phyloP scores from a whole-genome alignment of 2,888 invertebrate genomes.

The Patella pellucida region DNA sequence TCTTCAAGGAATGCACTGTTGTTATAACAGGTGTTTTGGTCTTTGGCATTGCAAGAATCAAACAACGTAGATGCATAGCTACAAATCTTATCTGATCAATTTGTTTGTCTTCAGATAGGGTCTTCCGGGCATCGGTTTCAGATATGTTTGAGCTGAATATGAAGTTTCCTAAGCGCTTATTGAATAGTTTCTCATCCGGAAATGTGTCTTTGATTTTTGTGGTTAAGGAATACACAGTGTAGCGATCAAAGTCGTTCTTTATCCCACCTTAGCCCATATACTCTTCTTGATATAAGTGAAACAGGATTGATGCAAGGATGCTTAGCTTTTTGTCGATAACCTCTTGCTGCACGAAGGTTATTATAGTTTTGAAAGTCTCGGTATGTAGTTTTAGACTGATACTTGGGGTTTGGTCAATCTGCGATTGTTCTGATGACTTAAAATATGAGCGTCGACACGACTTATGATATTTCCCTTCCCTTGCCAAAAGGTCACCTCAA shows the following conservation, averaged over 20 bases:
- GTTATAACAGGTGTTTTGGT: neutral
- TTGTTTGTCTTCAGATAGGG: neutral
- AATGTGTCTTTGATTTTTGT: conserved; percentile 9
- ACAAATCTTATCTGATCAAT: neutral
- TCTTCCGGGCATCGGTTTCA: neutral
- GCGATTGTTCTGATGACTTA: neutral
- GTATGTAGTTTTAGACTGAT: neutral
- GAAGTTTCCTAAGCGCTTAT: neutral
- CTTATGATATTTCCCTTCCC: conserved; percentile 9
- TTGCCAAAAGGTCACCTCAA: conserved; percentile 10
- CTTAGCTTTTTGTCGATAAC: neutral
- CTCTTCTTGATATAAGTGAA: neutral
- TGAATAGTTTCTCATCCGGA: neutral
- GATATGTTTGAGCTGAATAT: neutral
- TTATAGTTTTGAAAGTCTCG: neutral
- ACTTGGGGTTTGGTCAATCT: neutral
- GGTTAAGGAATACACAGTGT: neutral
- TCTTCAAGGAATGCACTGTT: neutral
- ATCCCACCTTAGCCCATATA: neutral
- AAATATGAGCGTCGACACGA: conserved; percentile 13
- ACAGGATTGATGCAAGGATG: neutral
- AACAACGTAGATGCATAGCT: neutral
- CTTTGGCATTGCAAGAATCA: neutral
- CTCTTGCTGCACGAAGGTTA: neutral
- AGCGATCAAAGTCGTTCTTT: neutral